Conservation (phyloP, 2,797 vertebrate genomes). For the Scyliorhinus canicula region DNA sequence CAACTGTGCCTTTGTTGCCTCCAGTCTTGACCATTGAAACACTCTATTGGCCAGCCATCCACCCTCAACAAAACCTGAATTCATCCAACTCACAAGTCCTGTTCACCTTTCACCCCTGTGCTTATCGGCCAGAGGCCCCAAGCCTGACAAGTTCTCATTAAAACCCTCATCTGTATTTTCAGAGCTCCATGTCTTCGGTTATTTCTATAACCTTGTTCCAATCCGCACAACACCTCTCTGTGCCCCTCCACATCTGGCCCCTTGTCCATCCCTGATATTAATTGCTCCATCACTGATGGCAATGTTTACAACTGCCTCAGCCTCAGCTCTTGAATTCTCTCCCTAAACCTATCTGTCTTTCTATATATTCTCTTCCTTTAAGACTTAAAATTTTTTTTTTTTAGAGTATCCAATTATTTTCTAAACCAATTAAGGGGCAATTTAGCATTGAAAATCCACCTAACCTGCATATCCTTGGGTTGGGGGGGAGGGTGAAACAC, state of each 20-base stretch:
- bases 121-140: not conserved
- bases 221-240: not conserved
- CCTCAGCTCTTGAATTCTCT: not conserved
- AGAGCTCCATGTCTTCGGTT: not conserved
- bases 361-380: not conserved
- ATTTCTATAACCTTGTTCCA: not conserved
- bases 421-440: too few species aligned
- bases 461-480: too few species aligned
- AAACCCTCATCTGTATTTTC: not conserved
- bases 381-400: too few species aligned
- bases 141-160: not conserved
- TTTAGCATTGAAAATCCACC: too few species aligned
- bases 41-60: not conserved
- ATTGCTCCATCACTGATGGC: not conserved
- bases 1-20: not conserved
- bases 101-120: not conserved
- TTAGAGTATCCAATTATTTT: too few species aligned
- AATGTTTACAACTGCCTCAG: not conserved
- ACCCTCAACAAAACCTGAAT: not conserved
- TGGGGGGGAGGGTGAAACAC: too few species aligned
- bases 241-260: not conserved
- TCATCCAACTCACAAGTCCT: not conserved
- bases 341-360: not conserved
- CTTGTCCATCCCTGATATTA: not conserved
- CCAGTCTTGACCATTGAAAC: not conserved